Evolutionary conservation across 2,113 vertebrate species (phyloP).

Genomic region (Vireo altiloquus): DNA sequence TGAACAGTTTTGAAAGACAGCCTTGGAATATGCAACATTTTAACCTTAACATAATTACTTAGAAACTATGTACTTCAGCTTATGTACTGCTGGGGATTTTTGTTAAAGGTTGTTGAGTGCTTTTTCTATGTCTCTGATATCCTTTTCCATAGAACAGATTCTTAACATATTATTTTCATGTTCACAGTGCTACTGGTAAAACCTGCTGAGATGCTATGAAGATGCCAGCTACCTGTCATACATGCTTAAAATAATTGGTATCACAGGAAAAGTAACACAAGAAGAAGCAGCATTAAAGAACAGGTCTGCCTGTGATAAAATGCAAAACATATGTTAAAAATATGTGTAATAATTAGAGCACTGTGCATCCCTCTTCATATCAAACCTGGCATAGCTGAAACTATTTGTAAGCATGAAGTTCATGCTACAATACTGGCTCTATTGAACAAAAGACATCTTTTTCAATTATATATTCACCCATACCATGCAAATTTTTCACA

Average conservation of each 20-base stretch:
- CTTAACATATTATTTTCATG: constrained; percentile 22
- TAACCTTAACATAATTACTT: not conserved
- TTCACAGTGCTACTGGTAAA: constrained; percentile 41
- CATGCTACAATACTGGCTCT: not conserved
- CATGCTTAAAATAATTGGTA: constrained; percentile 65
- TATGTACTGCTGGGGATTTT: not conserved
- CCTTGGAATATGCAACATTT: not conserved
- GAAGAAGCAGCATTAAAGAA: constrained; percentile 60
- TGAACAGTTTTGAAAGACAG: not conserved
- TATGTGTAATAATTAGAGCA: constrained; percentile 38
- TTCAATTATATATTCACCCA: not conserved
- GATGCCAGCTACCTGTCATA: constrained; percentile 55
- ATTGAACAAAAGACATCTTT: not conserved
- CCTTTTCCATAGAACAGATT: not conserved
- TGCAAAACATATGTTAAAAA: constrained; percentile 49
- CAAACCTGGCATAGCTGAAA: constrained; percentile 1
- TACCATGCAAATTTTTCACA: not conserved
- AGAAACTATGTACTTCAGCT: not conserved
- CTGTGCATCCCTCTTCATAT: not conserved
- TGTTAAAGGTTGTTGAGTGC: not conserved
- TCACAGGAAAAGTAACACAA: constrained; percentile 61
- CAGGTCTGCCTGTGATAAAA: constrained; percentile 62
- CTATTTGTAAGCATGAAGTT: not conserved
- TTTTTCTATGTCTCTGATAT: not conserved
- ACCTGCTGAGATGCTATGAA: constrained; percentile 67